A percentile compares a stretch with the other conserved stretches of the same genome.
These are phyloP conservation scores for Epinephelus lanceolatus DNA, from an alignment of 2,113 vertebrate genomes.

Conservation along the genomic window DNA sequence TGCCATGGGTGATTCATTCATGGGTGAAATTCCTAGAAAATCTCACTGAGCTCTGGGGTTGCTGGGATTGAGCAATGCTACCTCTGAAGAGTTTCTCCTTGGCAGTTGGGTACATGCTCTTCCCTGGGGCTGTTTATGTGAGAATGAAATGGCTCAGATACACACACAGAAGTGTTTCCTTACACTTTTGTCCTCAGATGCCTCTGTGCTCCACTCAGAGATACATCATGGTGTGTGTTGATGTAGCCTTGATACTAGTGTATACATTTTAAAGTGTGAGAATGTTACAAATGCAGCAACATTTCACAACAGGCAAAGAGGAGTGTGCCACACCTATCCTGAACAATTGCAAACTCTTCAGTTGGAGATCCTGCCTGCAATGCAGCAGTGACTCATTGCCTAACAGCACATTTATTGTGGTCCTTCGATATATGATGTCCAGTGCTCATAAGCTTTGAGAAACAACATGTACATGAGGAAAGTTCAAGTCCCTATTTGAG, in stretches of 20 bases:
- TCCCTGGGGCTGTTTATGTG: conserved; percentile 13
- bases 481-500: conserved; percentile 7
- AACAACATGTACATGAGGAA: background rate
- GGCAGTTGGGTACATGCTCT: background rate
- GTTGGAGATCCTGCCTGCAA: background rate
- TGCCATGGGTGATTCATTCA: conserved; percentile 43
- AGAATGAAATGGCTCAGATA: background rate
- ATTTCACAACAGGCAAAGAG: background rate
- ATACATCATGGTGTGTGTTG: background rate
- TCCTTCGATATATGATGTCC: background rate
- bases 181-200: background rate
- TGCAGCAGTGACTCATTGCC: conserved; percentile 14
- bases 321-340: background rate
- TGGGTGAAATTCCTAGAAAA: conserved; percentile 65
- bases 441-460: background rate
- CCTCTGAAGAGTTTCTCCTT: background rate
- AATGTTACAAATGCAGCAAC: too few relatives aligned
- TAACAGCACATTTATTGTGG: background rate
- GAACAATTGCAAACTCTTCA: background rate
- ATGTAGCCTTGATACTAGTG: background rate
- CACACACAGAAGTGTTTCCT: background rate
- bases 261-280: background rate
- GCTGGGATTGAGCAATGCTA: conserved; percentile 44
- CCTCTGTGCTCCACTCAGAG: background rate
- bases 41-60: background rate